Percentiles rank a stretch among this genome's conserved stretches.
These are phyloP conservation scores for Drosophila rufa DNA, from an alignment of 1,140 invertebrate species.

Conservation along the genomic window DNA sequence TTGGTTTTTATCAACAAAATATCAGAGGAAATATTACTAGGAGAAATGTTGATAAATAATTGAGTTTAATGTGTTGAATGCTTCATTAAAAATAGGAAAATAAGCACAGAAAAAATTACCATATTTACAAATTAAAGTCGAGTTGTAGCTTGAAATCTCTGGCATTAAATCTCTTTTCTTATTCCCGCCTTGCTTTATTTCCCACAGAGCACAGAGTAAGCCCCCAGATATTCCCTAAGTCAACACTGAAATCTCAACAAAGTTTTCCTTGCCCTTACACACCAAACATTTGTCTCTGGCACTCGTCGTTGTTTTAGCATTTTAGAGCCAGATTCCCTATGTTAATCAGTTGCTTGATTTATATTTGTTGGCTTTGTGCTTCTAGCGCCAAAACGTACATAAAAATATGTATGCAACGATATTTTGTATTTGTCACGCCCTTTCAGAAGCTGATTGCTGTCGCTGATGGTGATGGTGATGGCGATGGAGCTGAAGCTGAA, in stretches of 20 bases:
- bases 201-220: neutral
- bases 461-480: constrained; percentile 10
- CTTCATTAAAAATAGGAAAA: neutral
- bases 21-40: neutral
- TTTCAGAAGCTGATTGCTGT: constrained; percentile 33
- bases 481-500: too few species aligned
- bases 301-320: constrained; percentile 17
- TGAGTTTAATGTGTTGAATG: neutral
- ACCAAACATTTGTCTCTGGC: constrained; percentile 18
- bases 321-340: constrained; percentile 34
- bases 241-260: constrained; percentile 33
- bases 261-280: constrained; percentile 29
- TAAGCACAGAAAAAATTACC: neutral
- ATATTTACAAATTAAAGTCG: neutral
- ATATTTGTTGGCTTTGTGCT: constrained; percentile 29
- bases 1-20: neutral
- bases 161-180: neutral
- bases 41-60: too few species aligned
- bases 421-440: constrained; percentile 43
- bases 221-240: neutral
- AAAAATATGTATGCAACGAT: constrained; percentile 43
- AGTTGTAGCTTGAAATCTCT: neutral
- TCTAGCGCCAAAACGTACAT: constrained; percentile 4
- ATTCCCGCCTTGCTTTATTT: neutral
- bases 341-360: constrained; percentile 55